A percentile compares a stretch with the other conserved stretches of the same genome.
phyloP scores from a whole-genome alignment of 2,888 invertebrate genomes.

The Spodoptera picta region DNA sequence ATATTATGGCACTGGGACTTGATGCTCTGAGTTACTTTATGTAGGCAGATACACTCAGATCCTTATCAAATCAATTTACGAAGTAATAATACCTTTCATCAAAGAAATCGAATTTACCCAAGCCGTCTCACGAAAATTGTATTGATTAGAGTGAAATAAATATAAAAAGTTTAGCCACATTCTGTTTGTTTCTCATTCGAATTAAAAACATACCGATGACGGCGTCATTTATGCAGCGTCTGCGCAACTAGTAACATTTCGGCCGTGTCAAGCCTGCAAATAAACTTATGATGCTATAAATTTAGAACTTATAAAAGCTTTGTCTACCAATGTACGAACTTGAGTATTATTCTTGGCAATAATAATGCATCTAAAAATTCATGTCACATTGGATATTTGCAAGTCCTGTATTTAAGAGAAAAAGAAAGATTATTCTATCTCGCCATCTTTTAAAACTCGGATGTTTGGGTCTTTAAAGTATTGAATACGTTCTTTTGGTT shows the following conservation, averaged over 20 bases:
- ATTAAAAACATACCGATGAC: conserved; percentile 19
- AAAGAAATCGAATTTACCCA: too few relatives aligned
- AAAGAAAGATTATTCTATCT: conserved; percentile 14
- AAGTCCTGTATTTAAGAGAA: conserved; percentile 14
- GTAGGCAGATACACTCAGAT: conserved; percentile 4
- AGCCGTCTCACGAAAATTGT: too few relatives aligned
- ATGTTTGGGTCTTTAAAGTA: conserved; percentile 12
- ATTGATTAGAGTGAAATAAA: too few relatives aligned
- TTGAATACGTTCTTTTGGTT: conserved; percentile 24
- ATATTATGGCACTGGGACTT: conserved; percentile 56
- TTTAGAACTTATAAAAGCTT: conserved; percentile 61
- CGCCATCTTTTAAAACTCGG: conserved; percentile 13
- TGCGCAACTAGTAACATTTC: conserved; percentile 62
- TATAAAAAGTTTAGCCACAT: neutral
- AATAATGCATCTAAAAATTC: conserved; percentile 53
- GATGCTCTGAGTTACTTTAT: conserved; percentile 20
- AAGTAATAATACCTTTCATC: neutral
- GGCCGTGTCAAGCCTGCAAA: conserved; percentile 76
- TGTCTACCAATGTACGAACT: conserved; percentile 43
- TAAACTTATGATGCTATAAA: conserved; percentile 78
- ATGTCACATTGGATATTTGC: conserved; percentile 28
- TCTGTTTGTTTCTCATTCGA: conserved; percentile 24
- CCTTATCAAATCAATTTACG: conserved; percentile 9
- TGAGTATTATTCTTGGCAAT: conserved; percentile 60
- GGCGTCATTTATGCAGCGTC: conserved; percentile 54